phyloP scores from a whole-genome alignment of 2,113 vertebrate genomes.

The Channa argus region DNA sequence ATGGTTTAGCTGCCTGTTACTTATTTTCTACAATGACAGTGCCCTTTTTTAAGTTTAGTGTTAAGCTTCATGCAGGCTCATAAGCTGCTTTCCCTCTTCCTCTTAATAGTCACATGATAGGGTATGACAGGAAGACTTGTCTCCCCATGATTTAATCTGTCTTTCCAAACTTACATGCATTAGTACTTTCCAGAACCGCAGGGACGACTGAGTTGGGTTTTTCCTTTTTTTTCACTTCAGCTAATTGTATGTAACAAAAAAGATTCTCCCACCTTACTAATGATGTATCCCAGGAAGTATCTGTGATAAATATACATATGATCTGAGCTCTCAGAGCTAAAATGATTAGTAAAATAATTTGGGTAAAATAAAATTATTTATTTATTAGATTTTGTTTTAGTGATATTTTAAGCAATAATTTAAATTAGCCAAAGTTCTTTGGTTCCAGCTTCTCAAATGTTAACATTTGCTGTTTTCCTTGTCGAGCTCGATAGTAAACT shows the following conservation, averaged over 20 bases:
- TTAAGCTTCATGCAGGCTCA: background rate
- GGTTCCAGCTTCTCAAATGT: background rate
- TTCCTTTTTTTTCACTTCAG: background rate
- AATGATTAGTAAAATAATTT: background rate
- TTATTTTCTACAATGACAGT: background rate
- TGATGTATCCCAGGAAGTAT: too few species aligned
- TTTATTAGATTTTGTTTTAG: too few species aligned
- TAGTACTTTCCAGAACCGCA: slow-evolving; percentile 37
- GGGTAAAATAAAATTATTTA: background rate
- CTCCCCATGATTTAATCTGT: background rate
- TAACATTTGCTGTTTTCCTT: background rate
- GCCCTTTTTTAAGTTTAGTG: background rate
- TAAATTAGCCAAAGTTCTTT: background rate
- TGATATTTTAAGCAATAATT: background rate
- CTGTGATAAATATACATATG: too few species aligned
- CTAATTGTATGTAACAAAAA: background rate
- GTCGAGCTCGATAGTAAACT: background rate
- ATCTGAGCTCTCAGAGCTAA: background rate
- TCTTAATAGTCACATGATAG: slow-evolving; percentile 69
- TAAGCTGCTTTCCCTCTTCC: slow-evolving; percentile 46
- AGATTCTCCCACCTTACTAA: background rate
- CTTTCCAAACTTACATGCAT: slow-evolving; percentile 14
- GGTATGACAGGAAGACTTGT: slow-evolving; percentile 49
- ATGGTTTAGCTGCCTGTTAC: background rate
- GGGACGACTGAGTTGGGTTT: background rate